Conservation (phyloP, 2,113 vertebrate species). For the Triplophysa tibetana region DNA sequence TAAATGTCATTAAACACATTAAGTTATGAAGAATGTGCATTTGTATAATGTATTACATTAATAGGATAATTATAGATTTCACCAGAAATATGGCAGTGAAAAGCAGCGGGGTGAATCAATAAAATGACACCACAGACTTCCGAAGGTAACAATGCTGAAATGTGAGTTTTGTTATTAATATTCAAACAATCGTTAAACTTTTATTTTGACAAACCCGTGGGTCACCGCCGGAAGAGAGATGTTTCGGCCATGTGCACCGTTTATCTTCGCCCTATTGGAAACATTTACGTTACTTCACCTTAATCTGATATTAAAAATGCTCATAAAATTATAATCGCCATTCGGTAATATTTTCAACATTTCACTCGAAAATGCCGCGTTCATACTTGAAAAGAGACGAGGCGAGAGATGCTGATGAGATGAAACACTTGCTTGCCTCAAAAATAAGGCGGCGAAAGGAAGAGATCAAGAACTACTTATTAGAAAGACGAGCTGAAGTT, state of each 20-base stretch:
- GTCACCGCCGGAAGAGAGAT: conserved; percentile 2
- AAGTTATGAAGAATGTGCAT: neutral
- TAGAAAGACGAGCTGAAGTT: conserved; percentile 53
- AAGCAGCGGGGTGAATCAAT: too few relatives aligned
- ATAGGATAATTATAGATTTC: neutral
- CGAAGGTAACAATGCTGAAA: too few relatives aligned
- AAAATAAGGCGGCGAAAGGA: conserved; percentile 58
- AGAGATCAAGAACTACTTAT: conserved; percentile 44
- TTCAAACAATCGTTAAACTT: neutral
- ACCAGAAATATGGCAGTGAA: too few relatives aligned
- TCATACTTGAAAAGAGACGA: conserved; percentile 42
- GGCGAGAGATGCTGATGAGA: conserved; percentile 48
- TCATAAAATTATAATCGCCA: neutral
- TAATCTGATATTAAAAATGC: too few relatives aligned
- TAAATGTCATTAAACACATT: neutral
- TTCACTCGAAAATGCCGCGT: neutral
- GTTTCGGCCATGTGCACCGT: neutral
- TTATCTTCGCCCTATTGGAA: neutral
- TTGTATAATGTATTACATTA: neutral
- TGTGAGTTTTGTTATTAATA: too few relatives aligned
- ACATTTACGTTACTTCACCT: too few relatives aligned
- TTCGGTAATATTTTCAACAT: neutral
- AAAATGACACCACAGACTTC: too few relatives aligned
- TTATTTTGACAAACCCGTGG: neutral
- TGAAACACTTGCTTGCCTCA: conserved; percentile 54